These are phyloP conservation scores for Lepidonotus clava DNA, from an alignment of 2,888 invertebrate genomes.

Conservation along the genomic window DNA sequence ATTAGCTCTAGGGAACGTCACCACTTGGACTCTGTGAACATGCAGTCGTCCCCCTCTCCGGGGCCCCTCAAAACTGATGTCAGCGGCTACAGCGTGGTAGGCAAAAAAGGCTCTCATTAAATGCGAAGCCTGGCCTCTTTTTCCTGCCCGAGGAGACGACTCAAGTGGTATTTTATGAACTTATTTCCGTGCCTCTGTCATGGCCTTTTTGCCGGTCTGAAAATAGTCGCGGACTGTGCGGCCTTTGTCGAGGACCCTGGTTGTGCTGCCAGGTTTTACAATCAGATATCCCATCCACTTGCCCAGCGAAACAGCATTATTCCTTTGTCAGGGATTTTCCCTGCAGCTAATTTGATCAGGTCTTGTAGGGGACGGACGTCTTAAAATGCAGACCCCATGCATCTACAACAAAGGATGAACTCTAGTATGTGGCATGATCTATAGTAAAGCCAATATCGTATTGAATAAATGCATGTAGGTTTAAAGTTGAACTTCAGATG, in stretches of 20 bases:
- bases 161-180: conserved; percentile 13
- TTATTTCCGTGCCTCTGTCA: conserved; percentile 16
- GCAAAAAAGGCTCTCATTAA: background rate
- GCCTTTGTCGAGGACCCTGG: background rate
- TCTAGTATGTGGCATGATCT: too few relatives aligned
- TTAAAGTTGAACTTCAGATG: too few relatives aligned
- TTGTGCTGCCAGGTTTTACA: background rate
- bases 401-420: too few relatives aligned
- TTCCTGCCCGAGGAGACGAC: background rate
- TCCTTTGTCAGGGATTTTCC: conserved; percentile 5
- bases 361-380: background rate
- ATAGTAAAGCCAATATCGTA: too few relatives aligned
- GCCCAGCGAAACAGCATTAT: background rate
- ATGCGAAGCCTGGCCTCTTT: background rate
- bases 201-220: conserved; percentile 23
- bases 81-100: background rate
- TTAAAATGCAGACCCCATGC: background rate
- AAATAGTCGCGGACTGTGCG: background rate
- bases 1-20: conserved; percentile 14
- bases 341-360: background rate
- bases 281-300: background rate
- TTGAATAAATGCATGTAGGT: too few relatives aligned
- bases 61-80: background rate
- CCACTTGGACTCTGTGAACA: conserved; percentile 7
- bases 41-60: conserved; percentile 1